phyloP scores from a whole-genome alignment of 2,113 vertebrate genomes.

The Eretmochelys imbricata region DNA sequence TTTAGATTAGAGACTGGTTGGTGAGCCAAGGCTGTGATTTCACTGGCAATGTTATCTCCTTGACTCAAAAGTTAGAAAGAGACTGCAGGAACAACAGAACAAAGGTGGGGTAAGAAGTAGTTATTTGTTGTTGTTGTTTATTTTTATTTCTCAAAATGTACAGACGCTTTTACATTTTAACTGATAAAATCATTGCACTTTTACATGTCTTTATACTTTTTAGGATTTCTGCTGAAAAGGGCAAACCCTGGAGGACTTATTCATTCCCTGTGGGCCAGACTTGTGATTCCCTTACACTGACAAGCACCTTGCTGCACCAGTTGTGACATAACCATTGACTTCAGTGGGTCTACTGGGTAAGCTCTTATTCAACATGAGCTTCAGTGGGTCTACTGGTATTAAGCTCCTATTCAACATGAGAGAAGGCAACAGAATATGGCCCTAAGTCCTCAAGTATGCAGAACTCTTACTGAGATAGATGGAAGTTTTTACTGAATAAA shows the following conservation, averaged over 20 bases:
- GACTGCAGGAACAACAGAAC: not conserved
- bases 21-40: not conserved
- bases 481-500: not conserved
- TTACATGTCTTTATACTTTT: conserved; percentile 10
- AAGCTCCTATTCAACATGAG: not conserved
- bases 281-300: not conserved
- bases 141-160: not conserved
- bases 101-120: not conserved
- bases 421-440: not conserved
- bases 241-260: not conserved
- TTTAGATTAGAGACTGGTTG: not conserved
- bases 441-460: not conserved
- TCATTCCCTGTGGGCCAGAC: not conserved
- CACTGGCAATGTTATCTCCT: not conserved
- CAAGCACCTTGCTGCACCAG: not conserved
- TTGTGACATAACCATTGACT: not conserved
- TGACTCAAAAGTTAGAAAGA: not conserved
- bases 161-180: not conserved
- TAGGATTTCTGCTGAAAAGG: not conserved
- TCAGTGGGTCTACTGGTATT: too few species aligned
- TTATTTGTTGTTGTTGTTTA: not conserved
- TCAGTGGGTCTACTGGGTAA: not conserved
- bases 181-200: conserved; percentile 11
- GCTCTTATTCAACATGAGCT: not conserved
- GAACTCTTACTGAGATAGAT: not conserved